Percentiles rank a stretch among this genome's conserved stretches.
Conservation (phyloP, 1,140 invertebrate species). For the Matsumurasca onukii region DNA sequence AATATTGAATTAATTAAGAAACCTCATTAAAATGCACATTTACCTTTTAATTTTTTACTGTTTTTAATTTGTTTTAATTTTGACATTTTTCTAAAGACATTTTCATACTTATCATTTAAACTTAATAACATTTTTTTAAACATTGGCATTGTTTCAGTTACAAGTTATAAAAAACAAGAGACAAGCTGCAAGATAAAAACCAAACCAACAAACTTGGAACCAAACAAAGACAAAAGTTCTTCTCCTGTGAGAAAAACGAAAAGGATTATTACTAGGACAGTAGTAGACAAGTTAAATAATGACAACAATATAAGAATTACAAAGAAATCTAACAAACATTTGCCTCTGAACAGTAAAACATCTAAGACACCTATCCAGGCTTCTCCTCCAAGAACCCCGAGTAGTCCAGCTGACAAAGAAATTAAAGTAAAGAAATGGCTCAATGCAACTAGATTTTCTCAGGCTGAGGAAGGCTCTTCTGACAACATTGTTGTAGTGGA, state of each 20-base stretch:
- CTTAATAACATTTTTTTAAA: background rate
- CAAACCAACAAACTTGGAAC: background rate
- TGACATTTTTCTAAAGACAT: too few species aligned
- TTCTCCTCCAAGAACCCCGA: background rate
- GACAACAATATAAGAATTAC: background rate
- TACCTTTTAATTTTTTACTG: too few species aligned
- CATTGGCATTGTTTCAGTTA: background rate
- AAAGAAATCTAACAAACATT: background rate
- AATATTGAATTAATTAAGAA: too few species aligned
- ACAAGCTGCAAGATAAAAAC: background rate
- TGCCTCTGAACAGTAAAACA: background rate
- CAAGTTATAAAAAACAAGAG: too few species aligned
- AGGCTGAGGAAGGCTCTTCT: background rate
- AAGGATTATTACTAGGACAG: background rate
- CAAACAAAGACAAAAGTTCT: background rate
- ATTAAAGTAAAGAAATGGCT: conserved; percentile 10
- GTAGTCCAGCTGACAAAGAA: background rate
- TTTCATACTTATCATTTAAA: too few species aligned
- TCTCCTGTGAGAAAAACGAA: background rate
- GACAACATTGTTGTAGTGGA: background rate
- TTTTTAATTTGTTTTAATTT: too few species aligned
- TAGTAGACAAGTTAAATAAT: background rate
- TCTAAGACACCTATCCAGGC: background rate
- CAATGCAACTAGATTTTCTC: background rate
- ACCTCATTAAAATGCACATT: too few species aligned